Evolutionary conservation across 1,140 invertebrate species (phyloP), one percentile per base, ranked within the genome.

Genomic region (Ceratosolen fusciceps): DNA sequence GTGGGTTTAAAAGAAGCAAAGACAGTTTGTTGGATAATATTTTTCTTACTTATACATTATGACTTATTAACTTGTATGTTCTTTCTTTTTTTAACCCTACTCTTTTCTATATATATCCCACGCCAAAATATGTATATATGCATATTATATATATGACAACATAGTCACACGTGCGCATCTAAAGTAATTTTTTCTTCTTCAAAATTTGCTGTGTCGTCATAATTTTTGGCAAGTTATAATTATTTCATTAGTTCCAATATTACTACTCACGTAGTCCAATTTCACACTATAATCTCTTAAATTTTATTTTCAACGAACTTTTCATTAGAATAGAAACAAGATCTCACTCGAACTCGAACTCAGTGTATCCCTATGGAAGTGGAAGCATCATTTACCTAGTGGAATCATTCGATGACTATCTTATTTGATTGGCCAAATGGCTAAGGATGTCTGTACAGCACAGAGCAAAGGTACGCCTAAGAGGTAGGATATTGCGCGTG

Each of bases 381-480:
- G 26, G 29, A 10, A 76, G 21, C 19, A 24, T 26, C 37, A 26
- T 43, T 12, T 58, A 31, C 70, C 56, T 60, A 70, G 70, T 73
- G 70, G 70, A 49, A 67, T 43, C 67, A 14, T n/a, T 67, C 43
- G 70, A 79, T 73, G 29, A 14, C 31, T 79, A 79, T 79, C 77
- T 73, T 26, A 5, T n/a, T 43, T 43, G 10, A n/a, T 19, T 10
- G n/a, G 19, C 3, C 26, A 31, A 5, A 9, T 34, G 70, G 3
- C 24, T 14, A 14, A 5, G 29, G 26, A 65, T 19, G 60, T 75
- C 43, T 24, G 39, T 60, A 60, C 52, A 49, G 24, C 3, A 49
- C 21, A 65, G 34, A 7, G 37, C 47, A 0, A 34, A 74, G 77
- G 74, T 74, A 73, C 72, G 49, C 24, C 52, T 21, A 21, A 56